A percentile compares a stretch with the other conserved stretches of the same genome.
Evolutionary conservation across 2,888 invertebrate species (phyloP).

Genomic region (Amblyteles armatorius): DNA sequence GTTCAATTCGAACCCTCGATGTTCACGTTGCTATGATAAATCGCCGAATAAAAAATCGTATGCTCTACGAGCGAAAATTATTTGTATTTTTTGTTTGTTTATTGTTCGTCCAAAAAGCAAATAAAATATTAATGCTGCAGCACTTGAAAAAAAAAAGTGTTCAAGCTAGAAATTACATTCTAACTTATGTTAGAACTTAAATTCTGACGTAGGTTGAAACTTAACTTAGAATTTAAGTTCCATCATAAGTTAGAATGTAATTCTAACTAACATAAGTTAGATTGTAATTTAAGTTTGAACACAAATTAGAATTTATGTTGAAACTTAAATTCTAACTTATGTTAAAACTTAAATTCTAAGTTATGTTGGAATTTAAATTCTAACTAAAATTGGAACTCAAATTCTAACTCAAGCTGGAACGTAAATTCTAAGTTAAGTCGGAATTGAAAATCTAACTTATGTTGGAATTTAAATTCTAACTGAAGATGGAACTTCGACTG

Average conservation of each 20-base stretch:
- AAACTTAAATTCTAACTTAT: too few relatives aligned
- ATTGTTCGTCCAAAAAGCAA: neutral
- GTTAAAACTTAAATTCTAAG: too few relatives aligned
- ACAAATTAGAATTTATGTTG: too few relatives aligned
- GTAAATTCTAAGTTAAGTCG: too few relatives aligned
- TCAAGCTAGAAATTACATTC: neutral
- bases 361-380: too few relatives aligned
- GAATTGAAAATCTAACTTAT: too few relatives aligned
- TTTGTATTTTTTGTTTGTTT: neutral
- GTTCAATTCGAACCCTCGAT: constrained; percentile 81
- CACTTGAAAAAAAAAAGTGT: neutral
- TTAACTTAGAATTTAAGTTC: too few relatives aligned
- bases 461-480: too few relatives aligned
- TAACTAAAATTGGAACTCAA: neutral
- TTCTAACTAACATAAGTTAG: too few relatives aligned
- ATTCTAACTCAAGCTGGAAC: neutral
- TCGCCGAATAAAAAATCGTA: constrained; percentile 71
- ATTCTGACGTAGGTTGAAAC: neutral
- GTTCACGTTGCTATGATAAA: constrained; percentile 71
- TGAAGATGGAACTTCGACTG: too few relatives aligned
- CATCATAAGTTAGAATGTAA: too few relatives aligned
- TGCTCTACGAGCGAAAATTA: constrained; percentile 15
- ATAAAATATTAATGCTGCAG: neutral
- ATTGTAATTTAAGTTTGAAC: too few relatives aligned
- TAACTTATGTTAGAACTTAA: neutral